Evolutionary conservation across 2,797 vertebrate genomes (phyloP), one percentile per base, ranked within the genome.

Genomic region (Podargus strigoides): DNA sequence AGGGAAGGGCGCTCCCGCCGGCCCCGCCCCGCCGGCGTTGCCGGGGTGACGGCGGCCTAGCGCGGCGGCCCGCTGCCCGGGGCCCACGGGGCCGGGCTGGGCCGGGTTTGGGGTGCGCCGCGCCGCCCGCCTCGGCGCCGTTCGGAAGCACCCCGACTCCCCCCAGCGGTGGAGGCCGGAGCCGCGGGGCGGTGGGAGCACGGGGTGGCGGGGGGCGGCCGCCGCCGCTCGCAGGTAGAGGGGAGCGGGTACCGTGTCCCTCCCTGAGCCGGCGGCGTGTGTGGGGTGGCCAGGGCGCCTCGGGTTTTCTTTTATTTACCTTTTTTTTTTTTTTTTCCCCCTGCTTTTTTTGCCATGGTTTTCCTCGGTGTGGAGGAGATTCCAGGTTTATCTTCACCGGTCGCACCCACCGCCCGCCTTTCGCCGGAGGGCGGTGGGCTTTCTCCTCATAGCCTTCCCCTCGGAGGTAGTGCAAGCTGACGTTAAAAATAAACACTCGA

Each of bases 121-220:
- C 27, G 8, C 22, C 70, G 20, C 39, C 19, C 12, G 39, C 19
- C 41, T 17, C 32, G 55, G 30, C 12, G 37, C 32, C 27, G 77
- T 97, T 97, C 91, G 95, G 97, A 98, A 98, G 98, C 97, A 96
- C 98, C 97, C 98, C 95, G 97, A 98, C 98, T 98, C 98, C 98
- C 98, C 98, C 98, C 97, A 97, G 98, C 98, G 98, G 98, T 94
- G 32, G 91, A 59, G 84, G 59, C 28, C 42, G 64, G 91, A 23
- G 67, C 77, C 59, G 87, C 97, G 96, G 28, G 46, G 75, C 28
- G 56, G 53, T 13, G 34, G 49, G 49, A 46, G 21, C n/a, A n/a
- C 8, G 22, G 30, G 24, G 18, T 34, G 8, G 28, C 11, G 3
- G 9, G 30, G 41, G 62, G 15, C 7, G 46, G 12, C 46, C 23